A percentile compares a stretch with the other conserved stretches of the same genome.
Evolutionary conservation across 2,888 invertebrate species (phyloP).

Genomic region (Drosophila tanythrix): DNA sequence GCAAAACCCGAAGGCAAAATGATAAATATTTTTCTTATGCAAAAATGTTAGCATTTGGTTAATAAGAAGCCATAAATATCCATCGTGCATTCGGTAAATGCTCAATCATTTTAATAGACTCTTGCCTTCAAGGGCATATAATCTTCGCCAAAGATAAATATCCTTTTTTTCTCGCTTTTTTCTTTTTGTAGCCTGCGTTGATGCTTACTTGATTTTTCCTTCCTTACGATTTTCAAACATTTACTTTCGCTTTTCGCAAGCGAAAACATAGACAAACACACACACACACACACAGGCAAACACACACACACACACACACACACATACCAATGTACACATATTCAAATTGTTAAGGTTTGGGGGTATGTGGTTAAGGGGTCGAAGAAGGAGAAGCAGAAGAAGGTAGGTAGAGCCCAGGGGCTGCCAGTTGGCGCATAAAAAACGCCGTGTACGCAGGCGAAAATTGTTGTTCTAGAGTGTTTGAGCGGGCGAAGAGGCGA

Average conservation of each 20-base stretch:
- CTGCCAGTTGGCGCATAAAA: slow-evolving; percentile 63
- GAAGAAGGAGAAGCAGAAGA: not conserved
- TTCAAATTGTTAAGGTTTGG: slow-evolving; percentile 63
- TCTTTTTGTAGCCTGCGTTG: slow-evolving; percentile 33
- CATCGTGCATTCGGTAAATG: slow-evolving; percentile 43
- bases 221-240: slow-evolving; percentile 81
- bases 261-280: slow-evolving; percentile 72
- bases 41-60: slow-evolving; percentile 25
- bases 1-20: slow-evolving; percentile 5
- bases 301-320: not conserved
- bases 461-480: slow-evolving; percentile 61
- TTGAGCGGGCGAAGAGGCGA: slow-evolving; percentile 2
- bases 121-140: slow-evolving; percentile 48
- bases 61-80: slow-evolving; percentile 36
- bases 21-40: slow-evolving; percentile 34
- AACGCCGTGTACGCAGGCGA: slow-evolving; percentile 77
- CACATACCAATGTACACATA: slow-evolving; percentile 52
- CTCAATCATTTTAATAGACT: slow-evolving; percentile 60
- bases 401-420: slow-evolving; percentile 46
- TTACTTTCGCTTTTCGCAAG: slow-evolving; percentile 79
- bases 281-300: slow-evolving; percentile 24
- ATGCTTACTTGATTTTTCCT: slow-evolving; percentile 78
- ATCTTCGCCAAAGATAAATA: slow-evolving; percentile 61
- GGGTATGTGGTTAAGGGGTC: not conserved
- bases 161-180: slow-evolving; percentile 28